These are phyloP conservation scores for Gerosis bhagava DNA, from an alignment of 2,888 invertebrate species.

Conservation along the genomic window DNA sequence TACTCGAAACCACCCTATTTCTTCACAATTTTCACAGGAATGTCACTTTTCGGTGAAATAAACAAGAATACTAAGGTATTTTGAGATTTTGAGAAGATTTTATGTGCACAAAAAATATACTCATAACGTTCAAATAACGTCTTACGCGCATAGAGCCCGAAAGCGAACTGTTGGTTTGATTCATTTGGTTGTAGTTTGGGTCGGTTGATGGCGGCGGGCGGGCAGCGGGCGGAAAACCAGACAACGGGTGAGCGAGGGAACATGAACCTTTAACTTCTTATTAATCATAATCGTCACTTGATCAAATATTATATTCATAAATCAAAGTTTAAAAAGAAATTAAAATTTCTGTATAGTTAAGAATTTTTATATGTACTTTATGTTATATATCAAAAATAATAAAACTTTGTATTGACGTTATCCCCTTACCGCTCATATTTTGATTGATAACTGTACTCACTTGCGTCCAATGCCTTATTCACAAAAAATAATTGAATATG, in stretches of 20 bases:
- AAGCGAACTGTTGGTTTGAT: slow-evolving; percentile 82
- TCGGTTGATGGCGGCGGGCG: slow-evolving; percentile 48
- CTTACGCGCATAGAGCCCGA: slow-evolving; percentile 77
- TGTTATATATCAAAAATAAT: too few species aligned
- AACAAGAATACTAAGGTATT: slow-evolving; percentile 72
- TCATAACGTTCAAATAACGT: slow-evolving; percentile 76
- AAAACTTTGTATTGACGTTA: slow-evolving; percentile 44
- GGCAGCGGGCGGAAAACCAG: slow-evolving; percentile 68
- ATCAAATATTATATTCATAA: too few species aligned
- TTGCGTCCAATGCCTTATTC: too few species aligned
- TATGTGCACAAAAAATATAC: slow-evolving; percentile 77
- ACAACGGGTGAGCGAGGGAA: slow-evolving; percentile 69
- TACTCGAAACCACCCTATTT: slow-evolving; percentile 62
- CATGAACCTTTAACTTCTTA: slow-evolving; percentile 53
- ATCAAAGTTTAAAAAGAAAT: too few species aligned
- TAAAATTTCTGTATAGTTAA: too few species aligned
- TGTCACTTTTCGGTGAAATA: slow-evolving; percentile 63
- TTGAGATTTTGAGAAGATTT: slow-evolving; percentile 76
- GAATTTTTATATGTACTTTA: too few species aligned
- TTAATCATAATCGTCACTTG: slow-evolving; percentile 42
- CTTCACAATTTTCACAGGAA: slow-evolving; percentile 69
- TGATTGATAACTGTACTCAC: slow-evolving; percentile 30
- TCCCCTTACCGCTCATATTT: slow-evolving; percentile 47
- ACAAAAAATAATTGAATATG: too few species aligned
- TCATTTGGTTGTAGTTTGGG: slow-evolving; percentile 61